Base-by-base conservation (phyloP, 1,140 invertebrate species). In the Drosophila paulistorum region DNA sequence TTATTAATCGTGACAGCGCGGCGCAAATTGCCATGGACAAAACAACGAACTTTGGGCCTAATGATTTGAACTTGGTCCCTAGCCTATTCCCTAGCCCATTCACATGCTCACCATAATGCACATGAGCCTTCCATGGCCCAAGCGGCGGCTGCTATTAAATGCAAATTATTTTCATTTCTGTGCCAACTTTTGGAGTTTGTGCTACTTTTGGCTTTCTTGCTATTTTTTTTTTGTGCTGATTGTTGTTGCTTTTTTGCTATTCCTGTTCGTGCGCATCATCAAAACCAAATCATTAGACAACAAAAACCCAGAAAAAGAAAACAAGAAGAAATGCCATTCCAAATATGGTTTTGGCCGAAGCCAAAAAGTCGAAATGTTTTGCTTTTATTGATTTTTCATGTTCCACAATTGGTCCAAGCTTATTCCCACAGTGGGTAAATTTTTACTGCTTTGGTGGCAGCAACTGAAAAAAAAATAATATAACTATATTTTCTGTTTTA, bases 91-190 rank as follows among this genome's bases (percentile, higher is more conserved):
- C 42, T 45, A 45, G 45, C 45, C 45, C 45, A 51, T 51, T 51
- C 45, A 51, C 45, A 51, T 51, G 45, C 45, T 23, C 17, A 6
- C 11, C 45, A 51, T 51, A 20, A 51, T 51, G 45, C 45, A 51
- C 45, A 51, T 51, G 45, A 51, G 11, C 17, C 10, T 10, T 45
- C 42, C 33, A 57, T 37, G 57, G 76, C 79, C 83, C 83, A 83
- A 73, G 79, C 11, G 37, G 37, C 37, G 61, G 77, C 58, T 71
- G 77, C 80, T 87, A 90, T 90, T 90, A 90, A 90, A 90, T 90
- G 87, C 87, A 90, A 90, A 90, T 90, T 90, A 90, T 90, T 90
- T 77, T 74, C 82, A 87, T 90, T 90, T 87, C 87, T 90, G 82
- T 87, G 87, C 87, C 86, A 90, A 90, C 90, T 90, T 76, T 77